Conservation (phyloP, 2,888 invertebrate species). For the Muscina levida region DNA sequence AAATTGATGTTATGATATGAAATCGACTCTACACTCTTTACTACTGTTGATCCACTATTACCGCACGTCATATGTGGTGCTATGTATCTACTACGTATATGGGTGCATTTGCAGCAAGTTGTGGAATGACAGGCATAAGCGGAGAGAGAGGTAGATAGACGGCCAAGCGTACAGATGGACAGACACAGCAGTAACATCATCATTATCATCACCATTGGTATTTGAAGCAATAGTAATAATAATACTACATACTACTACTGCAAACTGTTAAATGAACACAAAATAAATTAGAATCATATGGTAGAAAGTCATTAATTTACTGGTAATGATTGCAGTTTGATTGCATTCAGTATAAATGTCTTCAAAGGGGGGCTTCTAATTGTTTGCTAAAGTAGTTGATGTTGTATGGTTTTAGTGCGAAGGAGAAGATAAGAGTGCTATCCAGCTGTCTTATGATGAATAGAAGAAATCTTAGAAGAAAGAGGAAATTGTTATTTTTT, state of each 20-base stretch:
- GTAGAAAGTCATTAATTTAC: slow-evolving; percentile 34
- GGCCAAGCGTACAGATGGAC: background rate
- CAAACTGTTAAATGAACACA: slow-evolving; percentile 20
- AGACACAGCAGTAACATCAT: background rate
- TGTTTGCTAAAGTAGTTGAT: no score
- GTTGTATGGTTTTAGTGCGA: no score
- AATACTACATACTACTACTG: background rate
- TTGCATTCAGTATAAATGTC: slow-evolving; percentile 11
- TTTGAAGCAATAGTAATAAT: background rate
- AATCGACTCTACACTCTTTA: background rate
- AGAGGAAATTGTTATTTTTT: no score
- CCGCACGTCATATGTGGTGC: slow-evolving; percentile 1
- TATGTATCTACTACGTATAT: background rate
- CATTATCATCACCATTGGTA: slow-evolving; percentile 7
- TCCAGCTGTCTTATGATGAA: no score
- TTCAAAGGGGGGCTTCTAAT: background rate
- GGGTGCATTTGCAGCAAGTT: slow-evolving; percentile 16
- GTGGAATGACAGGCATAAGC: background rate
- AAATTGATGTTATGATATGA: slow-evolving; percentile 11
- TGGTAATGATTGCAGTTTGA: slow-evolving; percentile 24
- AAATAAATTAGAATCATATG: slow-evolving; percentile 38
- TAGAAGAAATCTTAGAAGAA: no score
- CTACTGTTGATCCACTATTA: background rate
- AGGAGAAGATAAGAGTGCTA: no score
- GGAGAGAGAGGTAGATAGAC: background rate